Conservation (phyloP, 1,140 invertebrate genomes). For the Ips nitidus region DNA sequence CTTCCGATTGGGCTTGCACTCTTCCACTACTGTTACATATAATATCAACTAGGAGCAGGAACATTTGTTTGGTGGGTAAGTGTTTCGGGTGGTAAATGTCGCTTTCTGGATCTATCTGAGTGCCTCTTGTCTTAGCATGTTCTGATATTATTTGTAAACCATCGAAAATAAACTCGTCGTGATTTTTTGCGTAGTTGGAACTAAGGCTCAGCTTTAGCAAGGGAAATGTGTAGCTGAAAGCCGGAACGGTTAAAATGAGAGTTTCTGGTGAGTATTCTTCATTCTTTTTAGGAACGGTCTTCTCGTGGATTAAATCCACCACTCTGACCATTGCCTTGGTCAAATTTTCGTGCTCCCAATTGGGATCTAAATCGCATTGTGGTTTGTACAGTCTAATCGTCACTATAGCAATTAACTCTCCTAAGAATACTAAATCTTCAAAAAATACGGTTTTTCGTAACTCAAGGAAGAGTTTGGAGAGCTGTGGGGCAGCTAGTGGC, state of each 20-base stretch:
- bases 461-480: slow-evolving; percentile 63
- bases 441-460: slow-evolving; percentile 59
- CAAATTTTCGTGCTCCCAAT: slow-evolving; percentile 74
- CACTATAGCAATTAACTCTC: slow-evolving; percentile 64
- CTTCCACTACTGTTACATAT: slow-evolving; percentile 66
- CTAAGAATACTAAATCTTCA: slow-evolving; percentile 55
- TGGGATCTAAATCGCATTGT: slow-evolving; percentile 72
- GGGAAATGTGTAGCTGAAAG: slow-evolving; percentile 81
- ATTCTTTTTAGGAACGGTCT: slow-evolving; percentile 39
- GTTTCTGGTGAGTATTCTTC: slow-evolving; percentile 37
- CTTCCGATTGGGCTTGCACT: slow-evolving; percentile 74
- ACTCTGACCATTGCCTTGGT: slow-evolving; percentile 54
- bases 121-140: slow-evolving; percentile 67
- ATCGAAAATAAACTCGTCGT: slow-evolving; percentile 63
- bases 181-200: slow-evolving; percentile 52
- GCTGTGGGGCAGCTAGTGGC: slow-evolving; percentile 67
- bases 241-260: slow-evolving; percentile 62
- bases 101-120: slow-evolving; percentile 49
- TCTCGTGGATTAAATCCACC: slow-evolving; percentile 60
- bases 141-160: slow-evolving; percentile 71
- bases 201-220: slow-evolving; percentile 70
- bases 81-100: slow-evolving; percentile 71
- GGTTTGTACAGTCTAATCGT: slow-evolving; percentile 73
- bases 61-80: slow-evolving; percentile 79
- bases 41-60: slow-evolving; percentile 76